Evolutionary conservation across 2,888 invertebrate species (phyloP).

Genomic region (Isoperla grammatica): DNA sequence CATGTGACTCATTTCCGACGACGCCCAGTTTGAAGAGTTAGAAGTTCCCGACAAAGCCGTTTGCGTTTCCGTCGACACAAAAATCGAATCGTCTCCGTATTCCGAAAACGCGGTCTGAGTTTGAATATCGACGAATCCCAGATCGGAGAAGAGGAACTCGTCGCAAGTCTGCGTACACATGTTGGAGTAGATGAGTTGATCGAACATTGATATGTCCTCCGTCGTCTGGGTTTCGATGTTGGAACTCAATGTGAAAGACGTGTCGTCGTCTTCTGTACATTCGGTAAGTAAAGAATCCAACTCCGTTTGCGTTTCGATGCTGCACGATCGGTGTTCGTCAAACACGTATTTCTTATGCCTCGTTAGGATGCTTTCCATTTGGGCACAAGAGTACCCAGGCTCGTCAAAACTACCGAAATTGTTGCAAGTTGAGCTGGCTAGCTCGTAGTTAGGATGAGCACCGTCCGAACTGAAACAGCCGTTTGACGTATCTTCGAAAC

Average conservation of each 20-base stretch:
- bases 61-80: conserved; percentile 56
- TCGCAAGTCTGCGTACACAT: conserved; percentile 53
- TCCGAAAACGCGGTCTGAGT: conserved; percentile 57
- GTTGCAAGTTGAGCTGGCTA: not conserved
- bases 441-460: not conserved
- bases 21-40: not conserved
- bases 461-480: conserved; percentile 16
- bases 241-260: conserved; percentile 26
- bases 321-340: conserved; percentile 43
- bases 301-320: conserved; percentile 58
- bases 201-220: conserved; percentile 42
- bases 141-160: conserved; percentile 49
- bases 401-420: conserved; percentile 35
- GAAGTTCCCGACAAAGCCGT: conserved; percentile 38
- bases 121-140: conserved; percentile 56
- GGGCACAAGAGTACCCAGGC: conserved; percentile 36
- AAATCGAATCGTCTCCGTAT: conserved; percentile 46
- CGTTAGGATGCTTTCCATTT: conserved; percentile 31
- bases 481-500: conserved; percentile 25
- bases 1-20: conserved; percentile 27
- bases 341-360: conserved; percentile 31
- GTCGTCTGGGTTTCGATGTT: conserved; percentile 40
- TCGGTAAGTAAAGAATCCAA: conserved; percentile 37
- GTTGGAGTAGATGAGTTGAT: conserved; percentile 45
- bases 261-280: conserved; percentile 24